Percentiles rank a stretch among this genome's conserved stretches.
phyloP scores from a whole-genome alignment of 1,140 invertebrate species.

The Drosophila navojoa region DNA sequence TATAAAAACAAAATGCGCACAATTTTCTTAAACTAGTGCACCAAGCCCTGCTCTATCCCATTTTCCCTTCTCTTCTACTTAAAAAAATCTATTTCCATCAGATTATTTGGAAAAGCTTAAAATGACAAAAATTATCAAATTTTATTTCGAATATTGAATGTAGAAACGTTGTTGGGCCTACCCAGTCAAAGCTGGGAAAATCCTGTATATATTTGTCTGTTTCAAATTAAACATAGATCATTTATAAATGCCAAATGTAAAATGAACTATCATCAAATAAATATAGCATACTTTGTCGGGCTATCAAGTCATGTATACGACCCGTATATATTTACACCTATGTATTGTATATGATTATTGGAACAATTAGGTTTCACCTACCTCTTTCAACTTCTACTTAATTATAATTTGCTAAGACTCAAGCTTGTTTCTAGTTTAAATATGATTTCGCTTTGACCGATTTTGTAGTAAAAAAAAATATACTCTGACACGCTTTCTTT shows the following conservation, averaged over 20 bases:
- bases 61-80: conserved; percentile 3
- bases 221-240: background rate
- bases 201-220: conserved; percentile 5
- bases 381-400: background rate
- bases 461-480: conserved; percentile 13
- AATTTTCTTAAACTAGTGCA: conserved; percentile 47
- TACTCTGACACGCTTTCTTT: background rate
- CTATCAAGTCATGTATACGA: background rate
- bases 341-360: too few species aligned
- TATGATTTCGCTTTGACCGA: conserved; percentile 23
- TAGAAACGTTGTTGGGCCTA: too few species aligned
- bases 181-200: background rate
- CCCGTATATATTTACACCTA: too few species aligned
- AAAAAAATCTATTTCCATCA: background rate
- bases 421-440: conserved; percentile 57
- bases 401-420: conserved; percentile 48
- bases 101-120: background rate
- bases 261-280: background rate
- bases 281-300: conserved; percentile 12
- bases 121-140: background rate
- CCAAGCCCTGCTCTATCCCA: conserved; percentile 11
- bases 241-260: background rate
- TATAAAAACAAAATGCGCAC: conserved; percentile 25
- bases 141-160: too few species aligned
- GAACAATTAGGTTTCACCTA: background rate